Evolutionary conservation across 2,888 invertebrate species (phyloP), one percentile per base, ranked within the genome.

Genomic region (Neoaliturus tenellus): DNA sequence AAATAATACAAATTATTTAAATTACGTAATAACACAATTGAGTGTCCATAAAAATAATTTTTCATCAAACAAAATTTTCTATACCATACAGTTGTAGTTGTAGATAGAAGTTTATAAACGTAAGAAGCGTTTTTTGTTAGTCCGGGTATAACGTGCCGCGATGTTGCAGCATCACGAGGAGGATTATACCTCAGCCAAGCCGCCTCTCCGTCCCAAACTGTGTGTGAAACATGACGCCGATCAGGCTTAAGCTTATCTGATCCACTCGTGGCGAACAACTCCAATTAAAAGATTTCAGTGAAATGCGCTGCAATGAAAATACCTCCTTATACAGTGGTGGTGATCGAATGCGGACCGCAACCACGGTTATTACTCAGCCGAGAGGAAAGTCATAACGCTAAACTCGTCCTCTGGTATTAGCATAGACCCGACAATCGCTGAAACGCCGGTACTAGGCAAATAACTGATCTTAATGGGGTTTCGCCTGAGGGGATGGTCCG

Each of bases 391-490:
- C 35, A n/a, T 69, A 2, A 20, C 14, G 67, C 31, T 20, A 33
- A 39, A 10, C 35, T 39, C 58, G 58, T 58, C 35, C 69, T 14
- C 67, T 67, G 17, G 31, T 67, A 67, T 67, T 67, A 67, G 67
- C 31, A 33, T 67, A 67, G 39, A 8, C 67, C 20, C 23, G 73
- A n/a, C 33, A 78, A 55, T 78, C 55, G 55, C 35, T n/a, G 48
- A 0, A 20, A 48, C 5, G 31, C 35, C 31, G 78, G 28, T 20
- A 28, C 55, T 20, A n/a, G 78, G 33, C 33, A 78, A 78, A 78
- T 78, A 78, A 78, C 55, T 48, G 78, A 78, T 78, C 55, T 78
- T 35, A 55, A 31, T 55, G 55, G 35, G 35, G 23, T n/a, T 31
- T 55, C 33, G 78, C 78, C 55, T 12, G 31, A 31, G 78, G 78